phyloP scores from a whole-genome alignment of 1,140 invertebrate species.

The Euwallacea similis region DNA sequence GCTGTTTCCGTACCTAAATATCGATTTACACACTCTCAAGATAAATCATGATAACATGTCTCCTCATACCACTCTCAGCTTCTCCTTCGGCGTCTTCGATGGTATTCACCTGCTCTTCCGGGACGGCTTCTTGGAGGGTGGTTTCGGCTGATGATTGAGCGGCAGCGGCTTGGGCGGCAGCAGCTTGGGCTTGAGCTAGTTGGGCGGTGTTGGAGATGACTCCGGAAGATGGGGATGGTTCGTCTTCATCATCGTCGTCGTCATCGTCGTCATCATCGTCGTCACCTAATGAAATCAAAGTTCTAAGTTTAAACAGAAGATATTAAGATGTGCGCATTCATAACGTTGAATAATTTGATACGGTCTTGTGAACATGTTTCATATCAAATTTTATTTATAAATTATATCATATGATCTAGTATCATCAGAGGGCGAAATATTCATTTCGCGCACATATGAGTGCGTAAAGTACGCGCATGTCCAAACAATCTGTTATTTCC shows the following conservation, averaged over 20 bases:
- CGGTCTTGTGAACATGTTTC: no score
- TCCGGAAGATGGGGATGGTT: conserved; percentile 49
- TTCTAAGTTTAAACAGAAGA: conserved; percentile 30
- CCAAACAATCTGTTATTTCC: no score
- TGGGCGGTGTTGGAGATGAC: conserved; percentile 38
- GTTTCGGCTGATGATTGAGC: conserved; percentile 45
- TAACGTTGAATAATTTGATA: no score
- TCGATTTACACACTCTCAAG: background rate
- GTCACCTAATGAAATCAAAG: conserved; percentile 26
- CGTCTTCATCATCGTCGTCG: conserved; percentile 72
- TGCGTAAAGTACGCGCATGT: no score
- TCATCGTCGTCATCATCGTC: conserved; percentile 48
- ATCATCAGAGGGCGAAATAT: no score
- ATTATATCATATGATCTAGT: no score
- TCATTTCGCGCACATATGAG: no score
- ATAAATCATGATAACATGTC: background rate
- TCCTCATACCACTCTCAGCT: conserved; percentile 49
- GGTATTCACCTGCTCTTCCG: conserved; percentile 49
- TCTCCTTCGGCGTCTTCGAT: conserved; percentile 52
- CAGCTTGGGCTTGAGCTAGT: conserved; percentile 50
- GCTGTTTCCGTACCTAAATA: conserved; percentile 28
- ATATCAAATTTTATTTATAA: no score
- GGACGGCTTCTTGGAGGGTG: conserved; percentile 46
- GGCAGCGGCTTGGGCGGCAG: conserved; percentile 50
- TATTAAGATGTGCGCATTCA: no score